A percentile compares a stretch with the other conserved stretches of the same genome.
Conservation (phyloP, 2,113 vertebrate genomes). For the Vicugna pacos region DNA sequence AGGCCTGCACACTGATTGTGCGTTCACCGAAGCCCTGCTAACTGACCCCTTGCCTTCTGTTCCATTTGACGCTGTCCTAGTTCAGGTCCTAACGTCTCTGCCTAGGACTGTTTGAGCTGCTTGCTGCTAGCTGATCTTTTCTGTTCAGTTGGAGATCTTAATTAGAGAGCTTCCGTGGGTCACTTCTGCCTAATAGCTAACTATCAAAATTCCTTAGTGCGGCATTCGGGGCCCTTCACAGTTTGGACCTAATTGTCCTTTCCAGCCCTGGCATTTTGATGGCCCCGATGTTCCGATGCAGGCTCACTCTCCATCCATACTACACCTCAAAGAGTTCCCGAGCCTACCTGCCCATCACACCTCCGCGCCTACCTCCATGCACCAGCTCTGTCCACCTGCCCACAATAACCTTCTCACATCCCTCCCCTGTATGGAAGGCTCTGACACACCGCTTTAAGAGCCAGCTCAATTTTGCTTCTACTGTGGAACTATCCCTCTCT, state of each 20-base stretch:
- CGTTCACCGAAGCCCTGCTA: neutral
- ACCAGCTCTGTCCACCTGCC: neutral
- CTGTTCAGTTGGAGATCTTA: neutral
- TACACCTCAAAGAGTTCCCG: neutral
- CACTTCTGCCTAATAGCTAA: neutral
- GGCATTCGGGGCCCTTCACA: neutral
- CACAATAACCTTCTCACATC: neutral
- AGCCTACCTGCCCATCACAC: neutral
- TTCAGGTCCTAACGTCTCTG: neutral
- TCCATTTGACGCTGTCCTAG: neutral
- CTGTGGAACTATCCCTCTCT: neutral
- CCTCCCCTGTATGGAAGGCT: neutral
- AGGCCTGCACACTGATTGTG: neutral
- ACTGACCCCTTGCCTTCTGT: neutral
- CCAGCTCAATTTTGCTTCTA: neutral
- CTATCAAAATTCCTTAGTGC: neutral
- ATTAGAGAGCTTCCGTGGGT: neutral
- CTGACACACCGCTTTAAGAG: neutral
- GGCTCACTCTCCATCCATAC: neutral
- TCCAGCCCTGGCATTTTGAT: neutral
- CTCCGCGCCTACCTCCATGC: neutral
- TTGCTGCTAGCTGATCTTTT: neutral
- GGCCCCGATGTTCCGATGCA: neutral
- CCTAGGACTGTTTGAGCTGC: neutral
- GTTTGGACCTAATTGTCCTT: neutral